Evolutionary conservation across 1,140 invertebrate genomes (phyloP), one percentile per base, ranked within the genome.

Genomic region (Penaeus vannamei): DNA sequence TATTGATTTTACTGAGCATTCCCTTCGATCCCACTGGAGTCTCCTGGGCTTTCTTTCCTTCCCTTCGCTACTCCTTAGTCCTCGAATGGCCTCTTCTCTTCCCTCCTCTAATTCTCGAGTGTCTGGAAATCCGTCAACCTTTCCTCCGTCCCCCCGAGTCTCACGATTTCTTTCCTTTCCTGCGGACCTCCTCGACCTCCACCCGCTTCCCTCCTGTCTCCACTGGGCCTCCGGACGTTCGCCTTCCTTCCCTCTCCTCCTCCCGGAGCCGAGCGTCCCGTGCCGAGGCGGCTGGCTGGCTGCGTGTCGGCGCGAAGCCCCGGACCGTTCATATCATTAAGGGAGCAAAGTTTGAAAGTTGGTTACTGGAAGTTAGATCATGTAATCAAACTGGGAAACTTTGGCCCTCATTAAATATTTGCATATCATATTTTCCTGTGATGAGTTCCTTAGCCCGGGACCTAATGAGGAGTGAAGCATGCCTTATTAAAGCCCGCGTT

Each of bases 401-500:
- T 76, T 29, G 29, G 72, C 42, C 72, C 72, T 76, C 72, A 76
- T 76, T 76, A 76, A 76, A 76, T 76, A 76, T 76, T 76, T 76
- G 72, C 72, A 76, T 76, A 76, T 76, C 72, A 76, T 76, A 76
- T 76, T 76, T 76, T 76, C 72, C 72, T 76, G n/a, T 76, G 72
- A 76, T 76, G 72, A 76, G 72, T 76, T 76, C 42, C 72, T 76
- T 76, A 76, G 72, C 29, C 42, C 42, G 29, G 72, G 42, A 76
- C 29, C 72, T 76, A 76, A 76, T 76, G 72, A 76, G 72, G 72
- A 36, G 72, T 36, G 72, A 76, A 76, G 72, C 72, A 36, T 32
- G 72, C 29, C 29, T 76, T 76, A 76, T 76, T 76, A 76, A 76
- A 76, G 72, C 72, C 29, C 26, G 42, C 29, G 42, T 36, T 76